Evolutionary conservation across 1,140 invertebrate species (phyloP), one percentile per base, ranked within the genome.

Genomic region (Leptopilina boulardi): DNA sequence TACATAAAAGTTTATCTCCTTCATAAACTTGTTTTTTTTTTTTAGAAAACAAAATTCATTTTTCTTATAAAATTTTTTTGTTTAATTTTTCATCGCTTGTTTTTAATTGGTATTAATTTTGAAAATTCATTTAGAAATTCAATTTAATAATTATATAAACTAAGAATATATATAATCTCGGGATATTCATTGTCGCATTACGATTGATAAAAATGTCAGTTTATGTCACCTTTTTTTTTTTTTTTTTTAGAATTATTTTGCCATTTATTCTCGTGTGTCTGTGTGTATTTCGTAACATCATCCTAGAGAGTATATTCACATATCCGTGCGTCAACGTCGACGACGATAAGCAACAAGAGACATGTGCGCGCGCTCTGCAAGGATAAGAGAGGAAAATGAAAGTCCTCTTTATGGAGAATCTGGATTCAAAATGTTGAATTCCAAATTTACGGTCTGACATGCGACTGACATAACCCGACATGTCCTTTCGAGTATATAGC

Each of bases 161-260:
- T n/a, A n/a, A n/a, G n/a, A n/a, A n/a, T n/a, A n/a, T n/a, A n/a
- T n/a, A n/a, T n/a, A 34, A 34, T 34, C 30, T 34, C 30, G 30
- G 30, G 30, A 34, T 2, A 47, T 47, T 47, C 15, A n/a, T 13
- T 47, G 44, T 47, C 4, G 13, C 44, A 47, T n/a, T 47, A 15
- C 44, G 13, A 47, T 47, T 47, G 44, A 47, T 47, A 47, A 47
- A 13, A n/a, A 47, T 47, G 44, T 47, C 44, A 47, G 44, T 47
- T n/a, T 47, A 47, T n/a, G 2, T 47, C 44, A 4, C 13, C 44
- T 3, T 47, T n/a, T n/a, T n/a, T n/a, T n/a, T n/a, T n/a, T n/a
- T n/a, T n/a, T n/a, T n/a, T n/a, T 47, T 47, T 47, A 47, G 44
- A 47, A 47, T 47, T 47, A 47, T 47, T 47, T 47, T 47, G 44